Percentiles rank a stretch among this genome's conserved stretches.
These are phyloP conservation scores for Buathra laborator DNA, from an alignment of 2,888 invertebrate species.

Conservation along the genomic window DNA sequence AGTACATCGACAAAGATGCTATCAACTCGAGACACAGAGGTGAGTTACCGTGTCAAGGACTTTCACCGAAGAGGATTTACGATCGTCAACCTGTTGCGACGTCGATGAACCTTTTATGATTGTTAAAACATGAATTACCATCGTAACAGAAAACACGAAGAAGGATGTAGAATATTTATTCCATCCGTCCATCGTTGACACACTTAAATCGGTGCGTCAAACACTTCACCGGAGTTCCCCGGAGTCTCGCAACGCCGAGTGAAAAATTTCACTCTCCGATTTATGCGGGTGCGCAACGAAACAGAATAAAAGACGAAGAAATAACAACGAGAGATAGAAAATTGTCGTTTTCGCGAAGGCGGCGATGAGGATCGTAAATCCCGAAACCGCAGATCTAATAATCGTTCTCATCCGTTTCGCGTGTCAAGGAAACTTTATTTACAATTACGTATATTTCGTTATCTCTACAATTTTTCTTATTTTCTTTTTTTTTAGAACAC, in stretches of 20 bases:
- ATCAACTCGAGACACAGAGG: slow-evolving; percentile 52
- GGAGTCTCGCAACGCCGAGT: slow-evolving; percentile 45
- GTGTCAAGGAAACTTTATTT: slow-evolving; percentile 58
- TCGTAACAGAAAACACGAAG: slow-evolving; percentile 11
- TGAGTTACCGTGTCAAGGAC: slow-evolving; percentile 62
- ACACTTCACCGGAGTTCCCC: background rate
- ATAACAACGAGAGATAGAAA: background rate
- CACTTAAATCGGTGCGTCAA: slow-evolving; percentile 46
- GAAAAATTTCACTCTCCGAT: slow-evolving; percentile 65
- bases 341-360: too few species aligned
- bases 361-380: slow-evolving; percentile 44
- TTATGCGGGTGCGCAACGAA: slow-evolving; percentile 50
- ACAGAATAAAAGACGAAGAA: slow-evolving; percentile 14
- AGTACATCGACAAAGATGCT: slow-evolving; percentile 12
- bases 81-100: slow-evolving; percentile 17
- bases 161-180: slow-evolving; percentile 33
- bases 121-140: slow-evolving; percentile 14
- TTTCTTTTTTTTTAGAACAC: background rate
- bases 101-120: slow-evolving; percentile 46
- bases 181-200: slow-evolving; percentile 54
- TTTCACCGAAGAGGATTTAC: slow-evolving; percentile 55
- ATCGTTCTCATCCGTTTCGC: slow-evolving; percentile 53
- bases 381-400: slow-evolving; percentile 58
- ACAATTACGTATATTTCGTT: slow-evolving; percentile 21
- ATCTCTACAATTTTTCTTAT: background rate